phyloP scores from a whole-genome alignment of 1,140 invertebrate genomes.

The Halesus radiatus region DNA sequence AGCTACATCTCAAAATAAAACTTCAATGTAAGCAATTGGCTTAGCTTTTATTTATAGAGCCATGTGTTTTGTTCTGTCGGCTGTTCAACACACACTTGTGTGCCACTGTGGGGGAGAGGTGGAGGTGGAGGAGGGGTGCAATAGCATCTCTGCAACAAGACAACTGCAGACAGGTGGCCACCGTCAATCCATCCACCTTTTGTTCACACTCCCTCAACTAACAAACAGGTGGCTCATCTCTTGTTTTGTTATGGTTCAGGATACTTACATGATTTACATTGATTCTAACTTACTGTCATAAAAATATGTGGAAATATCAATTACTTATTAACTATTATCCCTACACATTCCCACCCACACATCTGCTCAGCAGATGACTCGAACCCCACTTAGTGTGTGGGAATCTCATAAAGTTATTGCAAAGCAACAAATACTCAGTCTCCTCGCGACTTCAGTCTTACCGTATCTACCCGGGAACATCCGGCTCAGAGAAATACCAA shows the following conservation, averaged over 20 bases:
- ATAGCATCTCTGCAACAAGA: background rate
- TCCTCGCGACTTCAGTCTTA: background rate
- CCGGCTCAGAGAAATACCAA: background rate
- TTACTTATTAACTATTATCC: background rate
- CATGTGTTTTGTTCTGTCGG: slow-evolving; percentile 41
- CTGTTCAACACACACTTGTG: background rate
- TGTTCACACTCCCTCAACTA: background rate
- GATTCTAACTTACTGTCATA: background rate
- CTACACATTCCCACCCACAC: background rate
- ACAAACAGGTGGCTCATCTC: too few relatives aligned
- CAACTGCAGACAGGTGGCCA: slow-evolving; percentile 1
- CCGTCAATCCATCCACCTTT: background rate
- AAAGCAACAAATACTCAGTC: background rate
- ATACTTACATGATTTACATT: slow-evolving; percentile 1
- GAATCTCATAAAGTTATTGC: background rate
- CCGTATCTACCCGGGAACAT: background rate
- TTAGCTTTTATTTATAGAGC: slow-evolving; percentile 51
- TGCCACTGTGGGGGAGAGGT: slow-evolving; percentile 1
- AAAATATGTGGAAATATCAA: background rate
- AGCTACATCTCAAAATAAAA: slow-evolving; percentile 52
- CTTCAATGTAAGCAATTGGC: slow-evolving; percentile 48
- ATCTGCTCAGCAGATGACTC: slow-evolving; percentile 12
- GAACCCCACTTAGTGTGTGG: background rate
- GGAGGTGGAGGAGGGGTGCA: too few relatives aligned
- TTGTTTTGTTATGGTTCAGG: too few relatives aligned